Percentiles rank a stretch among this genome's conserved stretches.
Evolutionary conservation across 2,888 invertebrate genomes (phyloP).

Genomic region (Erynnis tages): DNA sequence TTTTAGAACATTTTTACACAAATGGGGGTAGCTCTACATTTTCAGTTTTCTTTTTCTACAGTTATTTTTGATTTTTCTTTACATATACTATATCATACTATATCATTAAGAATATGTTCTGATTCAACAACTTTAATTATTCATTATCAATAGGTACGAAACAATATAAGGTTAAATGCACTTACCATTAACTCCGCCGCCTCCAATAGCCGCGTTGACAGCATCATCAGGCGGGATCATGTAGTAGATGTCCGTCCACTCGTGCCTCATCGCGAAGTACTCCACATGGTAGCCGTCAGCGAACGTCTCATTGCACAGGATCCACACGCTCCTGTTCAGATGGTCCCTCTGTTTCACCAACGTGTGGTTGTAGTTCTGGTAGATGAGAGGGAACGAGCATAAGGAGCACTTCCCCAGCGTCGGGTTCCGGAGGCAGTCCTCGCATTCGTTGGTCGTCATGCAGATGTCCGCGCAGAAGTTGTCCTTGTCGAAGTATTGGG

Average conservation of each 20-base stretch:
- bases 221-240: conserved; percentile 52
- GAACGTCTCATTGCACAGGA: conserved; percentile 48
- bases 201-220: conserved; percentile 32
- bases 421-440: conserved; percentile 48
- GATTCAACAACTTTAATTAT: no score
- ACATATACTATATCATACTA: no score
- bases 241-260: conserved; percentile 38
- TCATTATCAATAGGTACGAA: no score
- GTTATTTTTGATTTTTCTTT: no score
- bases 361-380: conserved; percentile 42
- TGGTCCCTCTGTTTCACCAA: conserved; percentile 39
- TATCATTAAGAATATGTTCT: no score
- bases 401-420: conserved; percentile 37
- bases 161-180: no score
- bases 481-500: conserved; percentile 57
- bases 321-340: conserved; percentile 49
- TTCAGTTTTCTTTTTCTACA: no score
- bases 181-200: conserved; percentile 48
- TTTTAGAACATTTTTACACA: no score
- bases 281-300: conserved; percentile 42
- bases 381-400: conserved; percentile 35
- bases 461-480: conserved; percentile 61
- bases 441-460: conserved; percentile 45
- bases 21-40: no score
- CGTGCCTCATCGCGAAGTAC: conserved; percentile 52